Percentiles rank a stretch among this genome's conserved stretches.
Conservation (phyloP, 2,797 vertebrate genomes). For the Anolis apletophallus region DNA sequence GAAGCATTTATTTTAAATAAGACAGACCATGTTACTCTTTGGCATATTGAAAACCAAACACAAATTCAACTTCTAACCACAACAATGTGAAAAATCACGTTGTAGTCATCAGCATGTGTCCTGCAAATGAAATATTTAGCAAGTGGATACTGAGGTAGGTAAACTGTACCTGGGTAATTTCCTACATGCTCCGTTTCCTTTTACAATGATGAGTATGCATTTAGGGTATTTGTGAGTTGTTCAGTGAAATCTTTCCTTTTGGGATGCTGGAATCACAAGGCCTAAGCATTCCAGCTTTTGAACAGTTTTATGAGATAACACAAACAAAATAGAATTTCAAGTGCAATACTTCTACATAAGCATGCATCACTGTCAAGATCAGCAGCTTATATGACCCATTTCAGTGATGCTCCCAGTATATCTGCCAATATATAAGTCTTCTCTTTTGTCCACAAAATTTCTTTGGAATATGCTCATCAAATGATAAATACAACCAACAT, state of each 20-base stretch:
- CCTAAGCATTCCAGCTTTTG: background rate
- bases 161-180: background rate
- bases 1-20: too few relatives aligned
- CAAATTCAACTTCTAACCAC: background rate
- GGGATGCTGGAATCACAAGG: background rate
- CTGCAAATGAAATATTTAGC: background rate
- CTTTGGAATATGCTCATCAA: background rate
- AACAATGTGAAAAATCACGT: background rate
- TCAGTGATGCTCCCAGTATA: background rate
- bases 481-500: background rate
- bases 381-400: background rate
- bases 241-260: background rate
- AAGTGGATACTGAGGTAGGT: background rate
- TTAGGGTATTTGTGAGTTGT: background rate
- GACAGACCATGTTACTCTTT: background rate
- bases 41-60: background rate
- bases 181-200: background rate
- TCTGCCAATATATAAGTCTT: too few relatives aligned
- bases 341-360: background rate
- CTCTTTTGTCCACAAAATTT: background rate
- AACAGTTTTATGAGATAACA: background rate
- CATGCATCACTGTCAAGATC: background rate
- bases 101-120: too few relatives aligned
- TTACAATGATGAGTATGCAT: background rate
- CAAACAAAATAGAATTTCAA: background rate